Base-by-base conservation (phyloP, 2,888 invertebrate species). In the Epistrophe grossulariae region DNA sequence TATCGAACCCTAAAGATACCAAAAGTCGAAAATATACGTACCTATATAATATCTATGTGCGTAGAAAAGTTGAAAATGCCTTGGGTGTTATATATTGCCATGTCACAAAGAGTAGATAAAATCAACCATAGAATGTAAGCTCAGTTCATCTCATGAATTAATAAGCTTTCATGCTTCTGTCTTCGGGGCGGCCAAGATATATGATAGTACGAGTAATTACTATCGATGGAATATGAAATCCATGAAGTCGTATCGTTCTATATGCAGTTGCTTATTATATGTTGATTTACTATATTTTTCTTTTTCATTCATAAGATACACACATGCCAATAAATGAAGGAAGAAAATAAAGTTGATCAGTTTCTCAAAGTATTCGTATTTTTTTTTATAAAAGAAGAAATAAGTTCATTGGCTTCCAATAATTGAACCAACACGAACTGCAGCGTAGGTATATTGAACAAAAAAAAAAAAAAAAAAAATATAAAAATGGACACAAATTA, bases 281-380 rank as follows among this genome's bases (percentile, higher is more conserved):
- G 3, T 43, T 43, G 28, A 10, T n/a, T 43, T 64, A 64, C 38
- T 28, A 64, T 64, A 45, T 28, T 24, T 31, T 31, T 52, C 13
- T 15, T 64, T 64, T 64, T 31, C 64, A 64, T 64, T 64, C 64
- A 64, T 19, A 64, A 64, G 64, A 64, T 31, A 64, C 10, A 45
- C 10, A 45, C 28, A 28, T 28, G 28, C 17, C 45, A 11, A 64
- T 64, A 38, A 64, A 64, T 64, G 64, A 45, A 64, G 28, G 19
- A 62, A 62, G 60, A 40, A 60, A 60, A 62, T 43, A 28, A 35
- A 45, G 45, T 64, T 28, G 40, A 24, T 40, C 62, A 62, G 62
- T 45, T 64, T 64, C 24, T 9, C 43, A 43, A 40, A 19, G 62
- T 24, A 8, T 60, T 60, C 4, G 19, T 60, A 24, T 43, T 43